A percentile compares a stretch with the other conserved stretches of the same genome.
Evolutionary conservation across 2,113 vertebrate genomes (phyloP).

Genomic region (Illadopsis cleaveri): DNA sequence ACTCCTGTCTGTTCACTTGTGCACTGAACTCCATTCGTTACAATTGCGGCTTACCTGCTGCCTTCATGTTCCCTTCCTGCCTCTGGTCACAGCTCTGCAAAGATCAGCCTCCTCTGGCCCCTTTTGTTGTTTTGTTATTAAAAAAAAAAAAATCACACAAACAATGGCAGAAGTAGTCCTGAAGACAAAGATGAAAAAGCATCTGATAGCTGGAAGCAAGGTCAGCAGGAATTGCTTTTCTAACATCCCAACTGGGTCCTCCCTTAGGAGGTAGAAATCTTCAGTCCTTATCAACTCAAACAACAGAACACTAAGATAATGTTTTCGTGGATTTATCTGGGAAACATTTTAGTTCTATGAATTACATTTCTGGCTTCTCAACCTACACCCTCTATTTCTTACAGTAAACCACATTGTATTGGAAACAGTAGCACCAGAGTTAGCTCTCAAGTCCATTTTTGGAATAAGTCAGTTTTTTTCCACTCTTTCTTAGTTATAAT

Average conservation of each 20-base stretch:
- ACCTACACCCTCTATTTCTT: background rate
- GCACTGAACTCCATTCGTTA: background rate
- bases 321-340: background rate
- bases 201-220: background rate
- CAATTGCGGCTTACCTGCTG: background rate
- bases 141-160: background rate
- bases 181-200: background rate
- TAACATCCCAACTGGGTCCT: background rate
- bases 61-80: background rate
- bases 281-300: background rate
- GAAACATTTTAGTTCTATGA: background rate
- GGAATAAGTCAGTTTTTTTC: background rate
- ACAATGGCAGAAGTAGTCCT: background rate
- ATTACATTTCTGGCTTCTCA: background rate
- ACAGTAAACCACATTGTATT: background rate
- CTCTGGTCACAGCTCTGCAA: background rate
- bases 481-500: background rate
- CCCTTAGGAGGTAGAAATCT: background rate
- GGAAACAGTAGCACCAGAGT: background rate
- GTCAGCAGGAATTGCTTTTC: background rate
- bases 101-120: background rate
- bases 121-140: background rate
- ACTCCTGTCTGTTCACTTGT: background rate
- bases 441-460: background rate
- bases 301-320: background rate